Base-by-base conservation (phyloP, 2,797 vertebrate genomes). In the Cryptoblepharus egeriae region DNA sequence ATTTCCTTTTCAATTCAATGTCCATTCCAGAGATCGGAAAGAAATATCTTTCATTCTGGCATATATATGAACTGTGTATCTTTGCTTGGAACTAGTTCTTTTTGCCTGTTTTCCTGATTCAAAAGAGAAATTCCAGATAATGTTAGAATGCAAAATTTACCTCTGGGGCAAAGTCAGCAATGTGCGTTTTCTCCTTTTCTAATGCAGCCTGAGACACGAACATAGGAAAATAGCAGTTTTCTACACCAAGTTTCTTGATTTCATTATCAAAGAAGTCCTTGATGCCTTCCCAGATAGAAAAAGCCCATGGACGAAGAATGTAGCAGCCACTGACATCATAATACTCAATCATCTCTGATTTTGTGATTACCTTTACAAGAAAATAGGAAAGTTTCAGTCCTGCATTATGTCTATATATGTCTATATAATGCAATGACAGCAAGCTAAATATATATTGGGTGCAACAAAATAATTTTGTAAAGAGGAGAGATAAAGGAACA, bases 191-290 rank as follows among this genome's bases (percentile, higher is more conserved):
- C 88, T 99, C 99, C 82, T 96, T 99, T 95, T 99, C 98, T 32
- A 99, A 91, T 0, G 98, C 98, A 9, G 97, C 97, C 93, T 99
- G 98, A 73, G 99, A 99, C 77, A 99, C 98, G 15, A 99, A 99
- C 96, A 99, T 99, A 87, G 98, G 99, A 94, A 99, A 99, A 93
- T 99, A 99, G 94, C 98, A 99, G 95, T 99, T 99, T 94, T 99
- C 99, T 88, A 99, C 98, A 18, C 99, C 98, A 57, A 99, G 93
- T 89, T 98, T 99, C 95, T 96, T 99, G 87, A 99, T 99, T 93
- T 98, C 98, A 6, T 87, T 68, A 88, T 99, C 98, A 7, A 99
- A 99, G 94, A 99, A 99, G 0, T 98, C 96, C 92, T 97, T 97
- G 90, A 99, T 99, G 85, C 93, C 83, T 87, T 99, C 98, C 98